phyloP scores from a whole-genome alignment of 2,888 invertebrate genomes.

The Tetragonula carbonaria region DNA sequence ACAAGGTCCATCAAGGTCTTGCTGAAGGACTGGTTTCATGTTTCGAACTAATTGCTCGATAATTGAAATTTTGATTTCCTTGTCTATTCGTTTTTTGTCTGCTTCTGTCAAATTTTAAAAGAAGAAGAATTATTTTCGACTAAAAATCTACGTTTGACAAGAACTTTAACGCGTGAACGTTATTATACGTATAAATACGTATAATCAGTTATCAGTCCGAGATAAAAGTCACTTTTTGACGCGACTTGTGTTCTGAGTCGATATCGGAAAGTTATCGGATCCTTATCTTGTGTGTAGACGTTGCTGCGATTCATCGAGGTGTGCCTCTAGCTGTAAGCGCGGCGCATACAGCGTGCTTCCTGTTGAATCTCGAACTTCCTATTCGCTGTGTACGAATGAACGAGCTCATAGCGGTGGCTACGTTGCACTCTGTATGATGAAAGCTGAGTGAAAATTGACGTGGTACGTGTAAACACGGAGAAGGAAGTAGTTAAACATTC shows the following conservation, averaged over 20 bases:
- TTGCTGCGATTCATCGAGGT: conserved; percentile 33
- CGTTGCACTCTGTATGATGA: conserved; percentile 16
- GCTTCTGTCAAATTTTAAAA: too few relatives aligned
- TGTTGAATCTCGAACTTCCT: conserved; percentile 45
- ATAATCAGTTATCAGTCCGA: not conserved
- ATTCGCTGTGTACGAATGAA: conserved; percentile 39
- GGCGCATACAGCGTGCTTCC: conserved; percentile 57
- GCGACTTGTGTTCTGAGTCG: not conserved
- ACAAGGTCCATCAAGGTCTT: too few relatives aligned
- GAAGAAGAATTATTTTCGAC: too few relatives aligned
- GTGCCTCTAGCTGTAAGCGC: conserved; percentile 24
- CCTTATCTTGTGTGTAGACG: not conserved
- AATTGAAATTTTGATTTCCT: not conserved
- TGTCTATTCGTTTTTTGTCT: too few relatives aligned
- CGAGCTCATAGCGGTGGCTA: conserved; percentile 25
- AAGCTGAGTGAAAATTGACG: conserved; percentile 35
- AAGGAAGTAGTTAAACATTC: conserved; percentile 11
- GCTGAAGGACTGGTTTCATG: not conserved
- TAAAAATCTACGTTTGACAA: too few relatives aligned
- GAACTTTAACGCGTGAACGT: too few relatives aligned
- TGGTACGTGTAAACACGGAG: not conserved
- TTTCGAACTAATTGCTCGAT: too few relatives aligned
- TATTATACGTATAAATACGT: too few relatives aligned
- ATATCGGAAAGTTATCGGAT: conserved; percentile 7
- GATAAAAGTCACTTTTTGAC: not conserved